A percentile compares a stretch with the other conserved stretches of the same genome.
These are phyloP conservation scores for Andrena hattorfiana DNA, from an alignment of 2,888 invertebrate genomes.

Conservation along the genomic window DNA sequence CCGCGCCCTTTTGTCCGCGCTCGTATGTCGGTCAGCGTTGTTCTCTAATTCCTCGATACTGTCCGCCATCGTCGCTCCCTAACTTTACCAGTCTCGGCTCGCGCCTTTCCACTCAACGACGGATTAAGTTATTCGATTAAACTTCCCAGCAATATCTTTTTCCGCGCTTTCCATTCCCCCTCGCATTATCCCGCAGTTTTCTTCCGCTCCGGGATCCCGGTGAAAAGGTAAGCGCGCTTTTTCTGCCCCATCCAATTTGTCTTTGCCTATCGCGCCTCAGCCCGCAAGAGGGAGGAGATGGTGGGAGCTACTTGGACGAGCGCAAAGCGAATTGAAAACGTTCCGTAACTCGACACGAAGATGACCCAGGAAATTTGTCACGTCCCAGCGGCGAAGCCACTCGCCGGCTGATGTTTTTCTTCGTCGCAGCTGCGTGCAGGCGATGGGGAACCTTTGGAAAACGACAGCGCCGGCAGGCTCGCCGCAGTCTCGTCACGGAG, in stretches of 20 bases:
- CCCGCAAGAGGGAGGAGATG: no score
- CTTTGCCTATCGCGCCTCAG: constrained; percentile 1
- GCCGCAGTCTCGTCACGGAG: constrained; percentile 39
- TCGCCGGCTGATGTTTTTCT: not conserved
- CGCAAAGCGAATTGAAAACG: constrained; percentile 33
- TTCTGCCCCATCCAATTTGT: constrained; percentile 22
- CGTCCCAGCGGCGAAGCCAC: constrained; percentile 2
- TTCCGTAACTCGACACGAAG: constrained; percentile 37
- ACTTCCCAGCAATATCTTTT: constrained; percentile 9
- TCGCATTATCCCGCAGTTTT: constrained; percentile 7
- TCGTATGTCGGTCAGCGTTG: constrained; percentile 15
- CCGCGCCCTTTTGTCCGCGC: not conserved
- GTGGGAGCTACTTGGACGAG: not conserved
- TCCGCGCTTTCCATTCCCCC: not conserved
- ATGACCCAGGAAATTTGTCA: constrained; percentile 38
- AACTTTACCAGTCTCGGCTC: not conserved
- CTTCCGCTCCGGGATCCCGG: not conserved
- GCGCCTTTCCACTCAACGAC: not conserved
- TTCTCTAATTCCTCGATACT: constrained; percentile 7
- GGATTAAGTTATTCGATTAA: constrained; percentile 13
- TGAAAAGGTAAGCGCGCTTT: not conserved
- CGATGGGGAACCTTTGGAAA: not conserved
- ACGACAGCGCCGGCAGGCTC: not conserved
- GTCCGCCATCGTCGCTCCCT: not conserved
- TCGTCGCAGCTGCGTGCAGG: constrained; percentile 5